Percentiles rank a stretch among this genome's conserved stretches.
phyloP scores from a whole-genome alignment of 2,888 invertebrate species.

The Oxystoma pomonae region DNA sequence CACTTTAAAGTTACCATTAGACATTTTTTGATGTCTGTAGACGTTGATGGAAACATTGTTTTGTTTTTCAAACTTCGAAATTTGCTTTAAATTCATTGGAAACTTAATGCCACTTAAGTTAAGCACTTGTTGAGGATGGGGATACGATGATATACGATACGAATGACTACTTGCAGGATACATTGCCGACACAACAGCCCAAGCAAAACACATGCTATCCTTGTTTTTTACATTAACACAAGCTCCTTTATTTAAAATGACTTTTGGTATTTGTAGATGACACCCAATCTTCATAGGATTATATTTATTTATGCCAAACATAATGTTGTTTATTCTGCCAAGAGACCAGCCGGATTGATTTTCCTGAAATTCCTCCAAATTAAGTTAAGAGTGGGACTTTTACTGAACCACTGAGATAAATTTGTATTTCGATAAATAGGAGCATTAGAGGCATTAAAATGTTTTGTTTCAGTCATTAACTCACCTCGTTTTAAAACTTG shows the following conservation, averaged over 20 bases:
- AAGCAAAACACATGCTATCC: conserved; percentile 31
- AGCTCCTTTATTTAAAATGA: conserved; percentile 26
- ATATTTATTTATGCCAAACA: conserved; percentile 29
- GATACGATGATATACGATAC: conserved; percentile 20
- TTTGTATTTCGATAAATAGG: conserved; percentile 26
- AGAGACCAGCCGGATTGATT: conserved; percentile 29
- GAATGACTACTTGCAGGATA: conserved; percentile 18
- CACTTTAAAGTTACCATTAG: conserved; percentile 5
- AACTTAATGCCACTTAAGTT: conserved; percentile 29
- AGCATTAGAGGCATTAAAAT: conserved; percentile 26
- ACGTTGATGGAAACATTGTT: conserved; percentile 31
- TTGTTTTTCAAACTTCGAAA: conserved; percentile 30
- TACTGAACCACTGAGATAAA: conserved; percentile 25
- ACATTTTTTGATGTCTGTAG: conserved; percentile 21
- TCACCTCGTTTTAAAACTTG: conserved; percentile 17
- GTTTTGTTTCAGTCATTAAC: conserved; percentile 25
- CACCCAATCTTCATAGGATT: conserved; percentile 27
- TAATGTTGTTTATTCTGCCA: conserved; percentile 23
- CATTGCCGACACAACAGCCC: conserved; percentile 30
- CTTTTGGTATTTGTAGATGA: conserved; percentile 27
- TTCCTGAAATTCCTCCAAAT: conserved; percentile 31
- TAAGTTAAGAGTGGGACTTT: conserved; percentile 18
- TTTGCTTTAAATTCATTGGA: conserved; percentile 27
- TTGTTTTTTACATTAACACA: conserved; percentile 33
- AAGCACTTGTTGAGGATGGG: conserved; percentile 26